These are phyloP conservation scores for Bergia sp. DNA, from an alignment of 92 coral and sea anemone species.

Conservation along the genomic window DNA sequence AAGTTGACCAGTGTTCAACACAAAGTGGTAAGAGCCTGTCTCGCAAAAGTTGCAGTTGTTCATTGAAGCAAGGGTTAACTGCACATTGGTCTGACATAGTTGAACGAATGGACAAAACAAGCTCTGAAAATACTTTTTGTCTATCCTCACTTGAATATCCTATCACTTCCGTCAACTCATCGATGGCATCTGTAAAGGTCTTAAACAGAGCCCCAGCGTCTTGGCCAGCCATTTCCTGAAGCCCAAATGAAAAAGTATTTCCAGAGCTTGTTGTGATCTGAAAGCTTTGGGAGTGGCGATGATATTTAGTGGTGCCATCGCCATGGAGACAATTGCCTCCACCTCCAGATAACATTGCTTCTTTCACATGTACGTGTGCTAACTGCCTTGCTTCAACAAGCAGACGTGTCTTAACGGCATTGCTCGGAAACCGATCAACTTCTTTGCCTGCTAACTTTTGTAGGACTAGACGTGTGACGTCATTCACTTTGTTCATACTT, in stretches of 20 bases:
- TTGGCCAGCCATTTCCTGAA: slow-evolving; percentile 6
- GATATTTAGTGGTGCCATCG: slow-evolving; percentile 45
- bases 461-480: slow-evolving; percentile 9
- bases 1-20: slow-evolving; percentile 42
- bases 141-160: too few species aligned
- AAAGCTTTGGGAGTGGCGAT: slow-evolving; percentile 38
- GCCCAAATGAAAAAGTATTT: too few species aligned
- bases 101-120: slow-evolving; percentile 33
- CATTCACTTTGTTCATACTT: slow-evolving; percentile 41
- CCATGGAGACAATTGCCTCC: slow-evolving; percentile 42
- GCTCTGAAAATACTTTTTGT: slow-evolving; percentile 5
- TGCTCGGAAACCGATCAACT: too few species aligned
- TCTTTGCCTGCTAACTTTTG: neutral
- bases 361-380: slow-evolving; percentile 29
- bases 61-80: slow-evolving; percentile 36
- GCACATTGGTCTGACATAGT: slow-evolving; percentile 42
- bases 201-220: slow-evolving; percentile 39
- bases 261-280: slow-evolving; percentile 39
- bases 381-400: slow-evolving; percentile 10
- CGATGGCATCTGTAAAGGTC: slow-evolving; percentile 24
- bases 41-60: slow-evolving; percentile 22
- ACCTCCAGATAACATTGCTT: slow-evolving; percentile 25
- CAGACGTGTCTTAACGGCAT: too few species aligned
- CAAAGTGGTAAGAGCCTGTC: slow-evolving; percentile 34
- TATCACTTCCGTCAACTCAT: slow-evolving; percentile 18